A percentile compares a stretch with the other conserved stretches of the same genome.
Evolutionary conservation across 2,888 invertebrate genomes (phyloP).

Genomic region (Pecten maximus): DNA sequence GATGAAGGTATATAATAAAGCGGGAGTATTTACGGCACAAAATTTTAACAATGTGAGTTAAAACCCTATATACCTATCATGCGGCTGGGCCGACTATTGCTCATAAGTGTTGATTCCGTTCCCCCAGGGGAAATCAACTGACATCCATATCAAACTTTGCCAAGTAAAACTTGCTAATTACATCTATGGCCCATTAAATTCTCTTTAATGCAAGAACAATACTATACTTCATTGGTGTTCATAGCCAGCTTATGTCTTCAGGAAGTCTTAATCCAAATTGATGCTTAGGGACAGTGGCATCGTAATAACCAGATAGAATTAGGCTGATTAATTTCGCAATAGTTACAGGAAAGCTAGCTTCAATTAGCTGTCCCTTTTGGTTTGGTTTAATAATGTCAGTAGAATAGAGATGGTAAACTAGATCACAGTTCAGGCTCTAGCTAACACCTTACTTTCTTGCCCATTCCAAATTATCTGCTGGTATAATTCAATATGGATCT

Average conservation of each 20-base stretch:
- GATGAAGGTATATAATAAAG: constrained; percentile 14
- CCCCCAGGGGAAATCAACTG: constrained; percentile 38
- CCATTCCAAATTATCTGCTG: constrained; percentile 30
- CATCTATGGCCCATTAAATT: constrained; percentile 25
- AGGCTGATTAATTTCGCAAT: constrained; percentile 48
- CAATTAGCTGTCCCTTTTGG: constrained; percentile 37
- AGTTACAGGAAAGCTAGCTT: constrained; percentile 47
- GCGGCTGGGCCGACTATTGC: not conserved
- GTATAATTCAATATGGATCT: constrained; percentile 27
- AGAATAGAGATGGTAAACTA: constrained; percentile 26
- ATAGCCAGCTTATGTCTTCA: not conserved
- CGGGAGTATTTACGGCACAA: not conserved
- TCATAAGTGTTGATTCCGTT: constrained; percentile 47
- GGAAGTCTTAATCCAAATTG: constrained; percentile 33
- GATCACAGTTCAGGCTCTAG: constrained; percentile 9
- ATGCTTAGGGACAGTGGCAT: constrained; percentile 33
- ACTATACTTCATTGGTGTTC: constrained; percentile 17
- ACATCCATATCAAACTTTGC: constrained; percentile 47
- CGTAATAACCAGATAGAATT: constrained; percentile 42
- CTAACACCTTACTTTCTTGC: constrained; percentile 28
- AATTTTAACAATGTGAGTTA: constrained; percentile 35
- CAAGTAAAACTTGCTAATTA: constrained; percentile 37
- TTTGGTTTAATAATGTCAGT: constrained; percentile 22
- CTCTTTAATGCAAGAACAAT: constrained; percentile 27
- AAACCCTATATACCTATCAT: constrained; percentile 25